phyloP scores from a whole-genome alignment of 2,113 vertebrate genomes.

The Phainopepla nitens region DNA sequence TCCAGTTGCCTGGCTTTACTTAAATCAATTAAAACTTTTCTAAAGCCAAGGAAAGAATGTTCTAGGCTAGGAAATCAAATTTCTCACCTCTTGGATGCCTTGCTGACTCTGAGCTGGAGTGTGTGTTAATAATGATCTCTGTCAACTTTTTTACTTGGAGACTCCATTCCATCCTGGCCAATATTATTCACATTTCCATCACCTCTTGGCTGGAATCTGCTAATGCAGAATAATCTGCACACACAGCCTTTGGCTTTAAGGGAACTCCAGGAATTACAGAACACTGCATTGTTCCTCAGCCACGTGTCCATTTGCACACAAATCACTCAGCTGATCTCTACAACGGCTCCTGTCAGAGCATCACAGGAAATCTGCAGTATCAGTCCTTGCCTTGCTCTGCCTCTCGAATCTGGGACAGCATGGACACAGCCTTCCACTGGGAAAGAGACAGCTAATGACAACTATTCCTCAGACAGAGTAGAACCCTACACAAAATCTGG shows the following conservation, averaged over 20 bases:
- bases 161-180: not conserved
- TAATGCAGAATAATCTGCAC: not conserved
- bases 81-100: not conserved
- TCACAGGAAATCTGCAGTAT: not conserved
- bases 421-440: not conserved
- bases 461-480: not conserved
- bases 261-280: not conserved
- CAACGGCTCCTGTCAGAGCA: not conserved
- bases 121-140: not conserved
- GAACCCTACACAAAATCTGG: not conserved
- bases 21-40: not conserved
- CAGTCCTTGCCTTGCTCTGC: not conserved
- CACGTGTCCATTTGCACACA: not conserved
- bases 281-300: not conserved
- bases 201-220: not conserved
- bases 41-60: conserved; percentile 3
- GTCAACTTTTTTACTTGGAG: not conserved
- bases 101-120: not conserved
- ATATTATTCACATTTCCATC: not conserved
- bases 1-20: not conserved
- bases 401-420: not conserved
- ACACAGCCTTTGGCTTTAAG: not conserved
- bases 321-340: not conserved
- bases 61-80: not conserved
- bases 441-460: not conserved